Evolutionary conservation across 1,140 invertebrate species (phyloP).

Genomic region (Proctacanthus coquilletti): DNA sequence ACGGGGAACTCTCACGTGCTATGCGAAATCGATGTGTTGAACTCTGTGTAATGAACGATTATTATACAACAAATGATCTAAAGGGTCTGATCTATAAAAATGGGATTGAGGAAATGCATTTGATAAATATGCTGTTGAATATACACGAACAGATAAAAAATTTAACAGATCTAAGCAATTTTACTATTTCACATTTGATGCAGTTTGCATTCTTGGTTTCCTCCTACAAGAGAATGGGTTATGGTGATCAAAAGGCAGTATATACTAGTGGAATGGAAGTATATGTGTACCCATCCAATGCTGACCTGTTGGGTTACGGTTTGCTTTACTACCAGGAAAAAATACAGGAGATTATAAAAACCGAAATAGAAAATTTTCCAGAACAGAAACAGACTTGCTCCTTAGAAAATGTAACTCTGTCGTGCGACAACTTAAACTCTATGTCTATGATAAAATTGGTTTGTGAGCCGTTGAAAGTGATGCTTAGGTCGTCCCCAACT

Average conservation of each 20-base stretch:
- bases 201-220: constrained; percentile 21
- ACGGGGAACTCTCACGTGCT: constrained; percentile 92
- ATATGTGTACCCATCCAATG: constrained; percentile 24
- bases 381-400: no score
- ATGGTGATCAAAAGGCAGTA: constrained; percentile 16
- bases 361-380: no score
- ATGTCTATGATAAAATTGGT: constrained; percentile 21
- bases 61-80: constrained; percentile 34
- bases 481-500: no score
- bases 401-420: constrained; percentile 13
- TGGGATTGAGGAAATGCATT: constrained; percentile 31
- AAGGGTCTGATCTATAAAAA: constrained; percentile 36
- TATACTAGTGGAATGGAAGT: constrained; percentile 27
- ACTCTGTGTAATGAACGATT: constrained; percentile 50
- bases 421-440: constrained; percentile 13
- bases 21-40: constrained; percentile 97
- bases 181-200: constrained; percentile 22
- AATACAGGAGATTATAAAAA: constrained; percentile 21
- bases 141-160: constrained; percentile 32
- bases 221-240: constrained; percentile 22
- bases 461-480: constrained; percentile 12
- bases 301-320: constrained; percentile 25
- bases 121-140: constrained; percentile 34
- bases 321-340: constrained; percentile 25
- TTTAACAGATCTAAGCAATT: constrained; percentile 27